Conservation (phyloP, 37 sponge, comb jelly and placozoan species). For the Ianthella basta region DNA sequence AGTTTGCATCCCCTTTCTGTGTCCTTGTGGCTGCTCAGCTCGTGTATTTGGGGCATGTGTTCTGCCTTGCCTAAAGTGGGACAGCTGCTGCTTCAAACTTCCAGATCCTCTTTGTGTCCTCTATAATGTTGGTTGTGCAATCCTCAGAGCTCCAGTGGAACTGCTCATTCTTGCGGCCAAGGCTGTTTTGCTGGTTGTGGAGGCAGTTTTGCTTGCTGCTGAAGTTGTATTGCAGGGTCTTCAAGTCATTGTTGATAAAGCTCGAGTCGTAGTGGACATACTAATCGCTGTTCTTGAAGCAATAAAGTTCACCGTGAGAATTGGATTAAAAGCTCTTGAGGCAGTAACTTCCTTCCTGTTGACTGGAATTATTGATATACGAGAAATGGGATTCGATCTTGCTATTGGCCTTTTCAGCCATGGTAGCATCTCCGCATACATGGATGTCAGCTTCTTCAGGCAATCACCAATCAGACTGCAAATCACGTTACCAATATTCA, state of each 20-base stretch:
- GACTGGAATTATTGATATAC: constrained; percentile 16
- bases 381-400: constrained; percentile 33
- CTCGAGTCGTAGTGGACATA: constrained; percentile 2
- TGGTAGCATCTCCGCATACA: neutral
- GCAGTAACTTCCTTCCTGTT: neutral
- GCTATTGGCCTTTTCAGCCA: neutral
- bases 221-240: neutral
- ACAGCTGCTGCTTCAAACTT: constrained; percentile 38
- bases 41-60: constrained; percentile 39
- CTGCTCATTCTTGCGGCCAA: constrained; percentile 1
- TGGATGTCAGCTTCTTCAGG: neutral
- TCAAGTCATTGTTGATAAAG: neutral
- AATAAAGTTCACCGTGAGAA: neutral
- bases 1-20: constrained; percentile 33
- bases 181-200: neutral
- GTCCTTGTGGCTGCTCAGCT: constrained; percentile 19
- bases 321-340: neutral
- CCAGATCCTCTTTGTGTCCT: constrained; percentile 31
- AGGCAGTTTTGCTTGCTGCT: neutral
- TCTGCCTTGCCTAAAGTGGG: neutral
- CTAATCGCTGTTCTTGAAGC: constrained; percentile 2
- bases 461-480: neutral
- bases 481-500: neutral
- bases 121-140: constrained; percentile 23
- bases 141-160: neutral